phyloP scores from a whole-genome alignment of 1,140 invertebrate genomes.

The Adelges cooleyi region DNA sequence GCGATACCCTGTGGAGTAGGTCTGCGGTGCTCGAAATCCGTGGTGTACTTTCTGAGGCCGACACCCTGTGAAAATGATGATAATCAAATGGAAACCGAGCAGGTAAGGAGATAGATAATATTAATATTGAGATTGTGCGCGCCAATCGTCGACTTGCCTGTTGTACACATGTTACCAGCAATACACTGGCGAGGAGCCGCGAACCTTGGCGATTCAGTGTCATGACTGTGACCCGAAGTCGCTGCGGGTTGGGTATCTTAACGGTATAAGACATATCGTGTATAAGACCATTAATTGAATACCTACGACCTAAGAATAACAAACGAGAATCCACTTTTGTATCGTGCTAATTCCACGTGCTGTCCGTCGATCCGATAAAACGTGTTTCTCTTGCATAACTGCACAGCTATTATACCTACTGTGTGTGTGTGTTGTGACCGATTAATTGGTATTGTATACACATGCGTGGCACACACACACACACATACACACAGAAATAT shows the following conservation, averaged over 20 bases:
- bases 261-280: background rate
- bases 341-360: background rate
- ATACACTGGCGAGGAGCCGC: background rate
- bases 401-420: too few species aligned
- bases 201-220: constrained; percentile 13
- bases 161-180: constrained; percentile 1
- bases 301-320: background rate
- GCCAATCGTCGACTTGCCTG: background rate
- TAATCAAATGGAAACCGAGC: too few species aligned
- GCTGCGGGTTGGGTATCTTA: background rate
- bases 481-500: too few species aligned
- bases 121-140: too few species aligned
- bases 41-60: background rate
- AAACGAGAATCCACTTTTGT: background rate
- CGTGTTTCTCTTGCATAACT: too few species aligned
- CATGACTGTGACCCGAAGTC: constrained; percentile 18
- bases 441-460: too few species aligned
- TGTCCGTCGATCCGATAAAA: background rate
- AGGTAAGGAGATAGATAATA: background rate
- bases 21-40: background rate
- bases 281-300: background rate
- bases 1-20: background rate
- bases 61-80: background rate
- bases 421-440: too few species aligned
- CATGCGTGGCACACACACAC: too few species aligned